These are phyloP conservation scores for Oryctolagus cuniculus DNA, from an alignment of 2,113 vertebrate genomes.

Conservation along the genomic window mOryCun1.1 NC_091445.1:20995501-20996000, in stretches of 20 bases:
- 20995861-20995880: not conserved
- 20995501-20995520: constrained; percentile 74
- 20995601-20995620: constrained; percentile 72
- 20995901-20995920: not conserved
- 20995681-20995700: not conserved
- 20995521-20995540: constrained; percentile 79
- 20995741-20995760: not conserved
- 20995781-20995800: not conserved
- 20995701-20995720: not conserved
- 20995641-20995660: constrained; percentile 45
- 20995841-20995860: not conserved
- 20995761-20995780: not conserved
- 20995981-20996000: not conserved
- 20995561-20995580: constrained; percentile 73
- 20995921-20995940: not conserved
- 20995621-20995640: not conserved
- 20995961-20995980: not conserved
- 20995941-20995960: not conserved
- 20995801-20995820: not conserved
- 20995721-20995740: not conserved
- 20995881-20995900: not conserved
- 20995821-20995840: not conserved
- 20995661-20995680: constrained; percentile 35
- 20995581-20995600: constrained; percentile 74
- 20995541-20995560: constrained; percentile 79